A percentile compares a stretch with the other conserved stretches of the same genome.
phyloP scores from a whole-genome alignment of 2,888 invertebrate species.

The Thecocarcelia acutangulata region DNA sequence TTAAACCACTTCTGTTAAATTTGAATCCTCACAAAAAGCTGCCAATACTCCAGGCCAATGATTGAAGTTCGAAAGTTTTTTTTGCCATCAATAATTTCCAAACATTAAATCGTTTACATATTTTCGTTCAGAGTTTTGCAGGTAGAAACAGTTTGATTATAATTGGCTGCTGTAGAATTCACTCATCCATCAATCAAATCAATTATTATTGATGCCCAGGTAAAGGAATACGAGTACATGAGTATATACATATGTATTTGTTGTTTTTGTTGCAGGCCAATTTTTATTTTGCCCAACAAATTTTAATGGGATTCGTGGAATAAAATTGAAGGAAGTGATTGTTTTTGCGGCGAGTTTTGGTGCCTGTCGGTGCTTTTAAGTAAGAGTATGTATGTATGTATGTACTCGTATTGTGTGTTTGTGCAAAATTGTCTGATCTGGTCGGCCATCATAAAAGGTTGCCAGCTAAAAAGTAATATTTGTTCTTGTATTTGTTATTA shows the following conservation, averaged over 20 bases:
- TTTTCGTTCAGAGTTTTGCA: conserved; percentile 13
- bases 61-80: conserved; percentile 47
- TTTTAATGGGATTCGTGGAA: conserved; percentile 68
- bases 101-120: conserved; percentile 28
- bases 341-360: neutral
- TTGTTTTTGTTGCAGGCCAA: conserved; percentile 5
- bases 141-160: conserved; percentile 27
- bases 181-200: conserved; percentile 80
- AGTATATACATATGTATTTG: conserved; percentile 17
- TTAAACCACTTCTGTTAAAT: neutral
- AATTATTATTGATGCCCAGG: conserved; percentile 78
- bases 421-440: conserved; percentile 11
- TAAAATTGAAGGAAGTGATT: conserved; percentile 28
- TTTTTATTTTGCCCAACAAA: conserved; percentile 10
- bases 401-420: neutral
- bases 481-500: neutral
- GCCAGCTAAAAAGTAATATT: conserved; percentile 55
- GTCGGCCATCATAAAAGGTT: conserved; percentile 77
- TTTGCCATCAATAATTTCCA: conserved; percentile 31
- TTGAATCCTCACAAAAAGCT: conserved; percentile 32
- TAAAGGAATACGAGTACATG: too few species aligned
- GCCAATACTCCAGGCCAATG: conserved; percentile 45
- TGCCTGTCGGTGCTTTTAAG: neutral
- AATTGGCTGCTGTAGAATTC: conserved; percentile 60
- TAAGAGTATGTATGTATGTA: neutral